Evolutionary conservation across 2,888 invertebrate genomes (phyloP).

Genomic region (Nephrocerus scutellatus): DNA sequence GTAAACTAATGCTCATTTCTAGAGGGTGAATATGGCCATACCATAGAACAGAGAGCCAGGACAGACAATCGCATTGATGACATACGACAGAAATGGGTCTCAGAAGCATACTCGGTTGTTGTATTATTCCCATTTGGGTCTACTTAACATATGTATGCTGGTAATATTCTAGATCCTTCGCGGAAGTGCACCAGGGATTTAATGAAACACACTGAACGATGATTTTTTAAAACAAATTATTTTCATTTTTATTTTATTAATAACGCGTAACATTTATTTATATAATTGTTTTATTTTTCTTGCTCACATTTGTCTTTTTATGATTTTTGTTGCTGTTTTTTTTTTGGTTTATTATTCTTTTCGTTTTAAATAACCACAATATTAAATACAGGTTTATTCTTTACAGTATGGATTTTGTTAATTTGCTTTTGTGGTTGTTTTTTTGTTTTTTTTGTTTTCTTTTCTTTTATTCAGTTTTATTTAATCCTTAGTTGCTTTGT

Average conservation of each 20-base stretch:
- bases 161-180: background rate
- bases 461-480: too few relatives aligned
- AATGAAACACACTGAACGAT: background rate
- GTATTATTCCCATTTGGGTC: too few relatives aligned
- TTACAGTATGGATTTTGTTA: background rate
- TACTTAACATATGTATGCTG: too few relatives aligned
- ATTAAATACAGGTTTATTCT: background rate
- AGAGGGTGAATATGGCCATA: too few relatives aligned
- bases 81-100: too few relatives aligned
- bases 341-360: constrained; percentile 19
- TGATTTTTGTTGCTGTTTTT: constrained; percentile 9
- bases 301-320: constrained; percentile 12
- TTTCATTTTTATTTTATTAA: constrained; percentile 52
- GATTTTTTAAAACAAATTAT: constrained; percentile 46
- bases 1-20: too few relatives aligned
- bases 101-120: too few relatives aligned
- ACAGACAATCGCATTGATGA: too few relatives aligned
- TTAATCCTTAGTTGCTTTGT: too few relatives aligned
- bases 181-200: background rate
- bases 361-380: constrained; percentile 5
- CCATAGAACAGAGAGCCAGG: too few relatives aligned
- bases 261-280: constrained; percentile 61
- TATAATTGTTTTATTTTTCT: constrained; percentile 40
- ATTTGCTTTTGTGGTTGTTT: background rate
- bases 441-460: background rate